Conservation (phyloP, 2,113 vertebrate species). For the Sprattus sprattus region DNA sequence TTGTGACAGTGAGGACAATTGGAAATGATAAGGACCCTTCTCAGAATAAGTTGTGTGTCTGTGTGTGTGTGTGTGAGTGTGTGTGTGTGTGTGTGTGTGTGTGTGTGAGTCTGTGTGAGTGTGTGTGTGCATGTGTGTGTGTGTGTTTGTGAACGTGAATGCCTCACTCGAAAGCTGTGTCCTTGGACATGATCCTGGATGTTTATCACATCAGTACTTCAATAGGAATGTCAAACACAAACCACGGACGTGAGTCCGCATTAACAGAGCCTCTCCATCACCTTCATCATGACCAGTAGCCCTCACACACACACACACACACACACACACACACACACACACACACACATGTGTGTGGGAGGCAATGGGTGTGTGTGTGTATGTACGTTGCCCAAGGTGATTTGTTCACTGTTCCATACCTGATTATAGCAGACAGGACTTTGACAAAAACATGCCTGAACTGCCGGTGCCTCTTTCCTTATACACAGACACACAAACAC, state of each 20-base stretch:
- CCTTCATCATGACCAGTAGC: neutral
- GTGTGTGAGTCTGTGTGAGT: neutral
- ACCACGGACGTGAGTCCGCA: neutral
- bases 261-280: constrained; percentile 7
- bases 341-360: neutral
- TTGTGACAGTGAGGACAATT: neutral
- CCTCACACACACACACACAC: neutral
- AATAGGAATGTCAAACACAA: neutral
- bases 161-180: neutral
- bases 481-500: too few species aligned
- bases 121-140: neutral
- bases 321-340: neutral
- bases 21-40: neutral
- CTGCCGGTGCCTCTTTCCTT: neutral
- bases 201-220: neutral
- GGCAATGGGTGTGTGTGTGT: neutral
- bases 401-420: constrained; percentile 7
- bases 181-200: neutral
- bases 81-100: neutral
- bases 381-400: neutral
- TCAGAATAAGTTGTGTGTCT: neutral
- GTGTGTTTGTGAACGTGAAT: neutral
- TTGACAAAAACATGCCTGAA: constrained; percentile 2
- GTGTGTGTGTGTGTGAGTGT: neutral
- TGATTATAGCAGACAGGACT: constrained; percentile 8